Base-by-base conservation (phyloP, 2,888 invertebrate genomes). In the Leptothorax acervorum region DNA sequence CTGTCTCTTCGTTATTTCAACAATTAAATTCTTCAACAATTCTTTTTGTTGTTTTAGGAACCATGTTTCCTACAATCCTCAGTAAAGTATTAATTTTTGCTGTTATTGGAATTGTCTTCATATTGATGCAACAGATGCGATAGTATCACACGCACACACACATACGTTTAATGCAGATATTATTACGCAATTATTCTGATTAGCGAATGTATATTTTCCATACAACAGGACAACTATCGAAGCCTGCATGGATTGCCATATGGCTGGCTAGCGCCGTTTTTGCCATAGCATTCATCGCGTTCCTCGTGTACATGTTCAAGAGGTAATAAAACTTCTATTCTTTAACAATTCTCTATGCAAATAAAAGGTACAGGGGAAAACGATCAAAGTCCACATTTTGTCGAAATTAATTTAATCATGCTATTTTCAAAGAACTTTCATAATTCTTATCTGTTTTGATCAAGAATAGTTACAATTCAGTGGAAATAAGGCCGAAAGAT, bases 281-380 rank as follows among this genome's bases (percentile, higher is more conserved):
- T 73, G 83, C 86, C 0, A 62, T 93, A 63, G 92, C 92, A 1
- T 79, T 93, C 57, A 60, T 94, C 3, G 86, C 92, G 51, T 92
- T 92, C 63, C n/a, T 94, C 11, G 92, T 88, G 4, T 93, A 93
- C 82, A 87, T 92, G 68, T 93, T 93, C 11, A 94, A 93, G 86
- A 92, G 92, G 94, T 93, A 89, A 86, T 63, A 66, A 82, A 55
- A 82, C 23, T 9, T 35, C 2, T 45, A 15, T 31, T 45, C 12
- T 45, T 45, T 9, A n/a, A 12, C 15, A 23, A n/a, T 55, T 63
- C 3, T 60, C n/a, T 23, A 15, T 53, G 9, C 3, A 73, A 28
- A 65, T 39, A 23, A 23, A 23, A 23, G 23, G 0, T 23, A 23
- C 23, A 23, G 23, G 23, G 23, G 23, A 23, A 23, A 23, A 23